These are phyloP conservation scores for Carposina sasakii DNA, from an alignment of 1,140 invertebrate species.

Conservation along the genomic window DNA sequence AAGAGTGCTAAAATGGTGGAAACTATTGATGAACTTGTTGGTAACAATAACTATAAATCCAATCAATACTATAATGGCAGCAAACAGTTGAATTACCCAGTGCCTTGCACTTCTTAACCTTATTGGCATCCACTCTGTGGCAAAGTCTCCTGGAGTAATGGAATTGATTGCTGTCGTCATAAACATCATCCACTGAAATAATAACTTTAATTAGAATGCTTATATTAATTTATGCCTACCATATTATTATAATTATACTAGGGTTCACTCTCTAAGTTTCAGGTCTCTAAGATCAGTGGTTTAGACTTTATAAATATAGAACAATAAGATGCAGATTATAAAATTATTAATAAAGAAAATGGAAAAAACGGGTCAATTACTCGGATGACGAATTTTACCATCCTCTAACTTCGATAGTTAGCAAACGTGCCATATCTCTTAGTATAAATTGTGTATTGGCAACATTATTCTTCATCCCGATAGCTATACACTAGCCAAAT, in stretches of 20 bases:
- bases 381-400: neutral
- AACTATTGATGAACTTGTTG: slow-evolving; percentile 54
- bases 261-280: neutral
- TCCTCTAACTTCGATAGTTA: too few relatives aligned
- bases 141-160: slow-evolving; percentile 63
- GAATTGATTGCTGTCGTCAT: slow-evolving; percentile 67
- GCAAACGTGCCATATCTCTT: too few relatives aligned
- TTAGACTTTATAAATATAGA: neutral
- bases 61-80: slow-evolving; percentile 34
- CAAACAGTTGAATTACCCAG: slow-evolving; percentile 60
- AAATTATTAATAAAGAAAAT: neutral
- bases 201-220: neutral
- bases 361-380: neutral
- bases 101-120: slow-evolving; percentile 60
- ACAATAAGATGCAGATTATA: neutral
- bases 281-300: neutral
- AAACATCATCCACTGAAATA: slow-evolving; percentile 63
- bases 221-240: too few relatives aligned
- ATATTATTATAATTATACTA: neutral
- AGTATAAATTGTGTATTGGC: neutral
- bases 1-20: slow-evolving; percentile 51
- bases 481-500: neutral
- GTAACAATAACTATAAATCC: slow-evolving; percentile 60
- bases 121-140: slow-evolving; percentile 68
- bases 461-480: neutral